phyloP scores from a whole-genome alignment of 2,888 invertebrate species.

The Unio pictorum region DNA sequence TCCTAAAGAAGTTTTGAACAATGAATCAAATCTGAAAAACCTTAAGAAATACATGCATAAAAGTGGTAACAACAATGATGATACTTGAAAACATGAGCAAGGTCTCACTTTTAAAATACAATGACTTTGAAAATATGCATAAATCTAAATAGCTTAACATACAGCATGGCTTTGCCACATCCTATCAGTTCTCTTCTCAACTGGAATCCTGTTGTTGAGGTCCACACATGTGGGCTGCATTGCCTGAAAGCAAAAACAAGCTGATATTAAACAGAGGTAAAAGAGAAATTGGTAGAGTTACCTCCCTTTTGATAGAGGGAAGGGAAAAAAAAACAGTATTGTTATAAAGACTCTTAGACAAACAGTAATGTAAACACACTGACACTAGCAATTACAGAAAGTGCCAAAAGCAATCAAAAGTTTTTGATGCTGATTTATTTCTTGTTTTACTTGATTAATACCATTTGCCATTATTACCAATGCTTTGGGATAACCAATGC shows the following conservation, averaged over 20 bases:
- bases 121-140: not conserved
- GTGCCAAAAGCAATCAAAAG: no score
- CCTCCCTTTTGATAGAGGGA: no score
- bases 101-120: not conserved
- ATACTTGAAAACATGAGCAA: not conserved
- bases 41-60: not conserved
- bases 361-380: no score
- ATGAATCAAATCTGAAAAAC: not conserved
- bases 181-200: slow-evolving; percentile 40
- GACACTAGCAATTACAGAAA: no score
- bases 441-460: no score
- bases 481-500: no score
- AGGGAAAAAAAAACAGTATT: no score
- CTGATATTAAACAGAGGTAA: not conserved
- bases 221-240: slow-evolving; percentile 53
- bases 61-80: not conserved
- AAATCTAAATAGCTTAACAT: slow-evolving; percentile 12
- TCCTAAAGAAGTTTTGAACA: not conserved
- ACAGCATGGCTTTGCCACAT: slow-evolving; percentile 60
- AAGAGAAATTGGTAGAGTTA: no score
- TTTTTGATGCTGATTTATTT: no score
- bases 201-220: slow-evolving; percentile 48
- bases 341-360: no score
- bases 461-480: no score
- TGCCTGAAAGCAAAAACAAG: slow-evolving; percentile 34